Conservation (phyloP, 2,797 vertebrate genomes). For the Cheirogaleus major region DNA sequence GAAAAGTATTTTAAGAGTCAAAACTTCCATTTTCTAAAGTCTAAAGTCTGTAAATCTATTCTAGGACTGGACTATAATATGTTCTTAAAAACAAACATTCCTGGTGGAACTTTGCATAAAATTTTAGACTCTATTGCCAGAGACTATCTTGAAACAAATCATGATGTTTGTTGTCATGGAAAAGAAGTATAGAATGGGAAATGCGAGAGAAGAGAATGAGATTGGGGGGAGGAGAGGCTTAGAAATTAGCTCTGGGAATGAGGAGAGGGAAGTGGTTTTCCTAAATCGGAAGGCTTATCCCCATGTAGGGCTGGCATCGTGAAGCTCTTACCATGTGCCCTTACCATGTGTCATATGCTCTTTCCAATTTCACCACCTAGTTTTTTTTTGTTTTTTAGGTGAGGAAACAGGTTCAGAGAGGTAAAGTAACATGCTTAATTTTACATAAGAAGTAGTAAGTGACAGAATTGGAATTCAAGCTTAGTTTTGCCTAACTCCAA, state of each 20-base stretch:
- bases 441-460: neutral
- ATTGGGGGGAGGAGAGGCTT: neutral
- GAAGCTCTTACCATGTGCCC: neutral
- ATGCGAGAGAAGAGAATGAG: neutral
- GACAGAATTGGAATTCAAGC: neutral
- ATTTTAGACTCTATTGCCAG: neutral
- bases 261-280: neutral
- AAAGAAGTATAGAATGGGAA: neutral
- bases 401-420: neutral
- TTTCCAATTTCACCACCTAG: neutral
- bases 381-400: neutral
- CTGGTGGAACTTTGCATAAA: neutral
- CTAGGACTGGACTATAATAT: neutral
- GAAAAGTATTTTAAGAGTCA: constrained; percentile 23
- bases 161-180: neutral
- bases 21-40: neutral
- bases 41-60: neutral
- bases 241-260: neutral
- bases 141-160: neutral
- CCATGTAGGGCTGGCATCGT: neutral
- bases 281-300: neutral
- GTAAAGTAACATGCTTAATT: neutral
- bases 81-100: neutral
- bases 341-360: too few relatives aligned
- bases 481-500: neutral